Evolutionary conservation across 2,113 vertebrate genomes (phyloP).

Genomic region (Amphilophus citrinellus): DNA sequence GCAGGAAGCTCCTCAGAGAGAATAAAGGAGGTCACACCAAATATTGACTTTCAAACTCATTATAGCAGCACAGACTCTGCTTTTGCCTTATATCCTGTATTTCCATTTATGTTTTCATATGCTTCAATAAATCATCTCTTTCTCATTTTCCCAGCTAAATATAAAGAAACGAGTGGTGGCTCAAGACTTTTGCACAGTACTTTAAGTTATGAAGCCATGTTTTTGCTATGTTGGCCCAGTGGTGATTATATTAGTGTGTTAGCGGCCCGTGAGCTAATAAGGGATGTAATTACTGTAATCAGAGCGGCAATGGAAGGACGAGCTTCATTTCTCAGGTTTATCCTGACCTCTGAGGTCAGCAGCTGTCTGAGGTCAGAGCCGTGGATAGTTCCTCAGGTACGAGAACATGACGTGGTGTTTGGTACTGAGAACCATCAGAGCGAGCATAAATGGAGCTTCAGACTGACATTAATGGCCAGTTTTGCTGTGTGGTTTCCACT

Average conservation of each 20-base stretch:
- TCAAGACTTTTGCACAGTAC: neutral
- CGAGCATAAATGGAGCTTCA: neutral
- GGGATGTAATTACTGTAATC: neutral
- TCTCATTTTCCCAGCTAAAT: neutral
- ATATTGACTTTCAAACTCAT: accelerated
- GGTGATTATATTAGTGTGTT: neutral
- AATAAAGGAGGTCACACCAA: neutral
- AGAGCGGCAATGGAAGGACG: neutral
- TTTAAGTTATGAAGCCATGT: neutral
- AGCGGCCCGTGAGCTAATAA: neutral
- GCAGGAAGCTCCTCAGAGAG: neutral
- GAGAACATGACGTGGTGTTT: neutral
- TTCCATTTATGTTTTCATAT: too few relatives aligned
- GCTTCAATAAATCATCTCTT: neutral
- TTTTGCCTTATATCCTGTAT: too few relatives aligned
- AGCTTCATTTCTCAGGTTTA: neutral
- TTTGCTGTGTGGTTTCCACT: neutral
- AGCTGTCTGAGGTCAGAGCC: neutral
- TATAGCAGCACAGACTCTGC: too few relatives aligned
- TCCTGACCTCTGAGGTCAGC: neutral
- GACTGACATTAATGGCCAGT: neutral
- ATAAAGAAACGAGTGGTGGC: neutral
- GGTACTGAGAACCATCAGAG: neutral
- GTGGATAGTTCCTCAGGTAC: neutral
- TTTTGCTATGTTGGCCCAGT: neutral